These are phyloP conservation scores for Mormyrus hasselquistii DNA, from an alignment of 2,797 vertebrate genomes.

Conservation along the genomic window DNA sequence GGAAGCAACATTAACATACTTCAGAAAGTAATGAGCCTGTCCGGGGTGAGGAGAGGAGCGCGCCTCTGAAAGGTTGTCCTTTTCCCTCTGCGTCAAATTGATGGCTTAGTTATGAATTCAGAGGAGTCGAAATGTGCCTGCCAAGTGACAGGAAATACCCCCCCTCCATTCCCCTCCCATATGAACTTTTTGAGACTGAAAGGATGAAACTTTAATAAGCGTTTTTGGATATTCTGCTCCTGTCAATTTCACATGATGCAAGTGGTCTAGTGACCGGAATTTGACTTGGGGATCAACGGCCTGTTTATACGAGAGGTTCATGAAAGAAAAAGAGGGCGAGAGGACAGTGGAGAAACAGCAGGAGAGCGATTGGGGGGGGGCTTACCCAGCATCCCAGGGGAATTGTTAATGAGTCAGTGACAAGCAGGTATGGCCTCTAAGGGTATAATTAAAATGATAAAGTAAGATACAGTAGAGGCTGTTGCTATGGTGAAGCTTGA, in stretches of 20 bases:
- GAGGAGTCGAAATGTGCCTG: constrained; percentile 21
- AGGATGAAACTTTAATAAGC: constrained; percentile 48
- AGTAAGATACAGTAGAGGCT: constrained; percentile 40
- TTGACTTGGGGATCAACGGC: constrained; percentile 59
- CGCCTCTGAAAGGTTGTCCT: background rate
- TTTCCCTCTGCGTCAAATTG: constrained; percentile 42
- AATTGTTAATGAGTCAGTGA: constrained; percentile 47
- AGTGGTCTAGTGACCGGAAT: constrained; percentile 55
- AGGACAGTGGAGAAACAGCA: constrained; percentile 17
- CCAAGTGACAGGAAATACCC: constrained; percentile 38
- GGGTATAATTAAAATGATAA: constrained; percentile 53
- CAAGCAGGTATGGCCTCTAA: constrained; percentile 46
- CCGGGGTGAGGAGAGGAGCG: background rate
- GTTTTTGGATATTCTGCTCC: constrained; percentile 37
- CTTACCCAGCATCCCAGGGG: constrained; percentile 35
- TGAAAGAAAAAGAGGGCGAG: constrained; percentile 29
- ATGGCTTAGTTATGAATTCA: constrained; percentile 23
- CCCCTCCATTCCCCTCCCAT: constrained; percentile 16
- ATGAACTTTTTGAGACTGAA: constrained; percentile 51
- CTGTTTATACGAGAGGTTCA: constrained; percentile 48
- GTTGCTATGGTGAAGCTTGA: constrained; percentile 34
- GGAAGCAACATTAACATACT: constrained; percentile 4
- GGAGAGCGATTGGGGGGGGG: constrained; percentile 22
- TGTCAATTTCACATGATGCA: constrained; percentile 42
- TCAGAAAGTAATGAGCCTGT: constrained; percentile 10